Conservation (phyloP, 1,140 invertebrate species). For the Drosophila kanapiae region DNA sequence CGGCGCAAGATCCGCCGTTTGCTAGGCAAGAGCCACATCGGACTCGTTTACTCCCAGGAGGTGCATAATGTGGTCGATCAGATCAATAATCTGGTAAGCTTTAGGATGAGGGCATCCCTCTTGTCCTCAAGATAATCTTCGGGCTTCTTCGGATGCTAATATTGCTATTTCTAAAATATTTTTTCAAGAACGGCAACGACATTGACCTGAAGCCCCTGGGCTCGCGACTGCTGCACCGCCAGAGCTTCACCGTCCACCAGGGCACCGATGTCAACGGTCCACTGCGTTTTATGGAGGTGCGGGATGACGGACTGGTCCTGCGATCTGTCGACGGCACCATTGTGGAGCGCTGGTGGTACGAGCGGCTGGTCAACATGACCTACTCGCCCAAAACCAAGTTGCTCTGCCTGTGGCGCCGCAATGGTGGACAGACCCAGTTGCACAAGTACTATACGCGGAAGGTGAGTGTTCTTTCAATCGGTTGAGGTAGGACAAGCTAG, state of each 20-base stretch:
- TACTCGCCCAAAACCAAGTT: conserved; percentile 99
- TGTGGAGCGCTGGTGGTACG: conserved; percentile 99
- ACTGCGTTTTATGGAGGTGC: conserved; percentile 98
- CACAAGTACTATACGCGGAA: conserved; percentile 99
- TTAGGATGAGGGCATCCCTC: no score
- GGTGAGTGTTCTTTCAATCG: conserved; percentile 86
- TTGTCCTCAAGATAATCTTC: no score
- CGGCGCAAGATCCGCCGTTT: conserved; percentile 96
- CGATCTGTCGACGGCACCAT: conserved; percentile 94
- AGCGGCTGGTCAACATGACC: conserved; percentile 99
- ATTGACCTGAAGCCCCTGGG: conserved; percentile 97
- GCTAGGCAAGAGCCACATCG: conserved; percentile 99
- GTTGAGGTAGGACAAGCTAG: background rate
- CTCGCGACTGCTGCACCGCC: conserved; percentile 96
- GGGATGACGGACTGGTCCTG: conserved; percentile 98
- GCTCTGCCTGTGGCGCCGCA: conserved; percentile 97
- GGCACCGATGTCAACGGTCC: conserved; percentile 96
- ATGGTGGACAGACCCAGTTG: conserved; percentile 94
- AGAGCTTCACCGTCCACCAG: conserved; percentile 99
- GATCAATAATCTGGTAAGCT: conserved; percentile 95
- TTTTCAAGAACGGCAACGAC: conserved; percentile 93
- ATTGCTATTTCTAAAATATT: no score
- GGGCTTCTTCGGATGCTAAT: no score
- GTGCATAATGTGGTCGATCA: conserved; percentile 98
- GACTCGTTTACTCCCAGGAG: conserved; percentile 98